Evolutionary conservation across 1,140 invertebrate genomes (phyloP), one percentile per base, ranked within the genome.

Genomic region (Heterodera schachtii): DNA sequence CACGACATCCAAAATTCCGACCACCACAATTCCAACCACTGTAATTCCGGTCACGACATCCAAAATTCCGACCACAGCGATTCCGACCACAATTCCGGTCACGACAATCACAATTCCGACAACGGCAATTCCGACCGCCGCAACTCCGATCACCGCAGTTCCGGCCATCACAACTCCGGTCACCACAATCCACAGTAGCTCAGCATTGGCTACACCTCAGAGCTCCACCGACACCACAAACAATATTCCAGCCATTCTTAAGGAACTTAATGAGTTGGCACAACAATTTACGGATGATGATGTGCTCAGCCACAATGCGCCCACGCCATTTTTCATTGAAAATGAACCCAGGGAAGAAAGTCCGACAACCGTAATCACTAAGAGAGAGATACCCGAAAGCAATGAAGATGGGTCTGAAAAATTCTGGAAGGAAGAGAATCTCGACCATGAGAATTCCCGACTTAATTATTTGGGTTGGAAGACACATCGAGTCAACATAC

Each of bases 381-480:
- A 60, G 47, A 21, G 60, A 3, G 60, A 46, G 9, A 16, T 11
- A 3, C 7, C 21, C 1, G 43, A 75, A 47, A 31, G 31, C 31
- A 31, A 31, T 1, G 9, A 75, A 46, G 60, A 11, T 8, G 49
- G 19, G 19, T 13, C 57, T 5, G 4, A 16, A 13, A 2, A 5
- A 19, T 60, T 6, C 6, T 60, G 57, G 57, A 13, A 60, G 16
- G 1, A 19, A 1, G 1, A 60, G 4, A 60, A 60, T 19, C 16
- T 60, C 11, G 57, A 75, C 11, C 31, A 75, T 31, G 44, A 47
- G 13, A 75, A 47, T 46, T 31, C 47, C 41, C 5, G 73, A 46
- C 31, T 75, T 13, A 75, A 47, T 46, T 46, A 75, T 47, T 47
- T 75, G 43, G 8, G n/a, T 0, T 75, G 73, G 73, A 31, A 75